These are phyloP conservation scores for Muricea muricata DNA, from an alignment of 92 coral and sea anemone species.

Conservation along the genomic window DNA sequence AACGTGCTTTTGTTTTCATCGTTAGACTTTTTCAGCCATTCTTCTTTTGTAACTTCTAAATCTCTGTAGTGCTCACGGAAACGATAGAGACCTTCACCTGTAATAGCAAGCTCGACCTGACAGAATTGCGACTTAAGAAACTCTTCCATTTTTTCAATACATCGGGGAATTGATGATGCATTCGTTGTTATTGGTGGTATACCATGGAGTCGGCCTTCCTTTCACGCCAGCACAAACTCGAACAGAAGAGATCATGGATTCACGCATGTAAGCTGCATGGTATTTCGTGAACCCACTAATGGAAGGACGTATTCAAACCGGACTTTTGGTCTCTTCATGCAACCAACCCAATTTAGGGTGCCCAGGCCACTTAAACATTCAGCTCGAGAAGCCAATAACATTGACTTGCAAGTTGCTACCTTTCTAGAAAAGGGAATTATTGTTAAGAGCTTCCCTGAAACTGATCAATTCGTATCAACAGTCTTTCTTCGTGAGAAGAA, in stretches of 20 bases:
- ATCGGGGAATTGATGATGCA: conserved; percentile 33
- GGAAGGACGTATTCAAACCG: conserved; percentile 20
- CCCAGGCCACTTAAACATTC: neutral
- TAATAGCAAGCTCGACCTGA: conserved; percentile 32
- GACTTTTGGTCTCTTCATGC: no score
- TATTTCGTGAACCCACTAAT: conserved; percentile 48
- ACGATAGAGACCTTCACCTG: conserved; percentile 29
- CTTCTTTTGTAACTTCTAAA: conserved; percentile 29
- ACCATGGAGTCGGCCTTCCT: conserved; percentile 59
- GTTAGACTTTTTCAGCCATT: conserved; percentile 16
- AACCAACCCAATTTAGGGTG: no score
- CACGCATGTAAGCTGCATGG: conserved; percentile 49
- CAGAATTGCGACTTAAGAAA: conserved; percentile 26
- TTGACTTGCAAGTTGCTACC: neutral
- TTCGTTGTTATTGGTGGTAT: conserved; percentile 44
- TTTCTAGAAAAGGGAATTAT: conserved; percentile 57
- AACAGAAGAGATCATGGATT: conserved; percentile 51
- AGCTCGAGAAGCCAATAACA: neutral
- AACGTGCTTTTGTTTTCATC: neutral
- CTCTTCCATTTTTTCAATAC: conserved; percentile 39
- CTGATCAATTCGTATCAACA: neutral
- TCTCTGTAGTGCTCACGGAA: conserved; percentile 6
- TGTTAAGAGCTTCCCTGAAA: neutral
- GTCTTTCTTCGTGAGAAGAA: conserved; percentile 4
- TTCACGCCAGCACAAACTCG: conserved; percentile 51